phyloP scores from a whole-genome alignment of 23 tunicate genomes.

The Halocynthia aurantium region DNA sequence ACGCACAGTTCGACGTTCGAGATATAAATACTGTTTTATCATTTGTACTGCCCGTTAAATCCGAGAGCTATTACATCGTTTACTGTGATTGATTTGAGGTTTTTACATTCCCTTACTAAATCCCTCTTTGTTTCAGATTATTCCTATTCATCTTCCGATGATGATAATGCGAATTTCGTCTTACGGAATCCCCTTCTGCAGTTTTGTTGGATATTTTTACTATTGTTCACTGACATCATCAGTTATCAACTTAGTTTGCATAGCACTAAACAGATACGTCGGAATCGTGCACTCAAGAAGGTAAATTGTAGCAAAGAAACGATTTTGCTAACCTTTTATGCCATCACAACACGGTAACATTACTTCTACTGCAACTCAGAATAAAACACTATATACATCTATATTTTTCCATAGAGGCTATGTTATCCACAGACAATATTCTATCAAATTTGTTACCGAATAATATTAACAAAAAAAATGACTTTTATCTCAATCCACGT shows the following conservation, averaged over 20 bases:
- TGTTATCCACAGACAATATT: too few relatives aligned
- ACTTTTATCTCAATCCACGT: too few relatives aligned
- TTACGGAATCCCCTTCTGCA: slow-evolving; percentile 12
- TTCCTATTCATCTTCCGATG: slow-evolving; percentile 11
- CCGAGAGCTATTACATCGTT: too few relatives aligned
- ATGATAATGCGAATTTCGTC: neutral
- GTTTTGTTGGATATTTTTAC: slow-evolving; percentile 29
- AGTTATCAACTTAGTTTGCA: slow-evolving; percentile 63
- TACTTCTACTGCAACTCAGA: neutral
- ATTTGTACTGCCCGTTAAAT: too few relatives aligned
- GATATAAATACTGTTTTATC: too few relatives aligned
- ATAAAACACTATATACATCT: neutral
- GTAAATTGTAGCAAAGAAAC: slow-evolving; percentile 15
- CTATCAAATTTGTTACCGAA: too few relatives aligned
- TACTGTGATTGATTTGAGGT: too few relatives aligned
- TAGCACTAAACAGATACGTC: slow-evolving; percentile 75
- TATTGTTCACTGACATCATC: slow-evolving; percentile 42
- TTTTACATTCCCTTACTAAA: too few relatives aligned
- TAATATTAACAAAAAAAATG: too few relatives aligned
- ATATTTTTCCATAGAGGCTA: too few relatives aligned
- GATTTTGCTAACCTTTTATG: too few relatives aligned
- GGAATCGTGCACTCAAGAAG: slow-evolving; percentile 76
- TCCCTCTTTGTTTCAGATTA: neutral
- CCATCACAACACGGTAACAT: neutral
- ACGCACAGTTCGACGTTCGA: too few relatives aligned